These are phyloP conservation scores for Sebastes vulpes DNA, from an alignment of 2,797 vertebrate genomes.

Conservation along the genomic window DNA sequence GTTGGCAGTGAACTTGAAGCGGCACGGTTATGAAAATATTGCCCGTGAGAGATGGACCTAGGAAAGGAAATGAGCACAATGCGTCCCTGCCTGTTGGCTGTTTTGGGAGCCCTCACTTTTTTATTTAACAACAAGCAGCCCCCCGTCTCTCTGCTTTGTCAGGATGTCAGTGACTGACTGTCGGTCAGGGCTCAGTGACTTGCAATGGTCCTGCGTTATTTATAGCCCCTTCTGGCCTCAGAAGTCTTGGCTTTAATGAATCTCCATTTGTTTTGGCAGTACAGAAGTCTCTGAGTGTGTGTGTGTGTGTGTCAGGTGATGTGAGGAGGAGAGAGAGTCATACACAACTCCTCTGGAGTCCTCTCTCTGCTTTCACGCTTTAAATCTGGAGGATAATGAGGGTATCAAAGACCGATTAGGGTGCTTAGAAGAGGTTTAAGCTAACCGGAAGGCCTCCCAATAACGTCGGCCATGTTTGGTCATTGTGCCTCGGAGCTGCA, in stretches of 20 bases:
- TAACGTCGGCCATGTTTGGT: constrained; percentile 76
- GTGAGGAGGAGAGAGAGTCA: constrained; percentile 31
- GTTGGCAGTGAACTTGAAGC: constrained; percentile 83
- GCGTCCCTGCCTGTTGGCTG: constrained; percentile 63
- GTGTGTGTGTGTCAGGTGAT: constrained; percentile 42
- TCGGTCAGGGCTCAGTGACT: constrained; percentile 68
- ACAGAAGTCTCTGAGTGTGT: constrained; percentile 26
- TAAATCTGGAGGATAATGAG: constrained; percentile 56
- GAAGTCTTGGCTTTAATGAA: constrained; percentile 77
- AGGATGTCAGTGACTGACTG: constrained; percentile 74
- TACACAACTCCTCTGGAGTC: constrained; percentile 8
- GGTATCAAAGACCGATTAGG: constrained; percentile 62
- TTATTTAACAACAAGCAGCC: constrained; percentile 75
- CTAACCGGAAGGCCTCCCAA: constrained; percentile 40
- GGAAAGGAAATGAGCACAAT: constrained; percentile 85
- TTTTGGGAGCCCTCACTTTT: constrained; percentile 69
- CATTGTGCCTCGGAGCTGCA: constrained; percentile 42
- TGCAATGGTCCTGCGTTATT: constrained; percentile 74
- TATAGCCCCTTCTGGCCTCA: constrained; percentile 68
- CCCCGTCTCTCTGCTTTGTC: constrained; percentile 63
- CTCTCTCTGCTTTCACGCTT: constrained; percentile 17
- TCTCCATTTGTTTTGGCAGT: constrained; percentile 81
- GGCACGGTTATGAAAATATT: constrained; percentile 88
- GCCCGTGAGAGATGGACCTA: constrained; percentile 81
- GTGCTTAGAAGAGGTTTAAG: constrained; percentile 45